Base-by-base conservation (phyloP, 2,888 invertebrate genomes). In the Nemapogon koenigi region DNA sequence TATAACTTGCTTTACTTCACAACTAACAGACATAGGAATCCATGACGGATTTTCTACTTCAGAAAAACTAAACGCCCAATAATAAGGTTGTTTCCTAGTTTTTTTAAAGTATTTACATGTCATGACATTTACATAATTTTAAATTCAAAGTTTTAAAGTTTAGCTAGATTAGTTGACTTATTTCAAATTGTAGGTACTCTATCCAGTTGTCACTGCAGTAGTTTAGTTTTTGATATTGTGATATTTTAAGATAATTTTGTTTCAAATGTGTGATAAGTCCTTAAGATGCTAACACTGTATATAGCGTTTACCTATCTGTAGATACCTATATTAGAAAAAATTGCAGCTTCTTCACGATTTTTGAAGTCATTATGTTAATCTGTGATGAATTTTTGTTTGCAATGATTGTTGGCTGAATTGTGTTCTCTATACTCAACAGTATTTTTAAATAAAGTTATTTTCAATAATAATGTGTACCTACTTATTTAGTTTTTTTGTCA, bases 181-280 rank as follows among this genome's bases (percentile, higher is more conserved):
- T n/a, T n/a, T n/a, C n/a, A n/a, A n/a, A n/a, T n/a, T n/a, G n/a
- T n/a, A n/a, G n/a, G n/a, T n/a, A n/a, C n/a, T n/a, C n/a, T n/a
- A n/a, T n/a, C n/a, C n/a, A n/a, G n/a, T n/a, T n/a, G n/a, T n/a
- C n/a, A n/a, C n/a, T n/a, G n/a, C n/a, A n/a, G 7, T 33, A 33
- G 16, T 33, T 58, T 70, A 70, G 72, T 57, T 67, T 68, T 70
- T 70, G 58, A 65, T 71, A 72, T 63, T 75, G 75, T 76, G 75
- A 75, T 75, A 73, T 71, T 64, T 70, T 68, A 70, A 67, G 59
- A 62, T 66, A 62, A 52, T 59, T 54, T 56, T 60, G 38, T 46
- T 43, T 40, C 52, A 53, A 54, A 50, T 47, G 53, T 58, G 55
- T 55, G 44, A 44, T 51, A 60, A 22, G 59, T 60, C 55, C 48